Percentiles rank a stretch among this genome's conserved stretches.
Evolutionary conservation across 2,888 invertebrate genomes (phyloP).

Genomic region (Heteropelma amictum): DNA sequence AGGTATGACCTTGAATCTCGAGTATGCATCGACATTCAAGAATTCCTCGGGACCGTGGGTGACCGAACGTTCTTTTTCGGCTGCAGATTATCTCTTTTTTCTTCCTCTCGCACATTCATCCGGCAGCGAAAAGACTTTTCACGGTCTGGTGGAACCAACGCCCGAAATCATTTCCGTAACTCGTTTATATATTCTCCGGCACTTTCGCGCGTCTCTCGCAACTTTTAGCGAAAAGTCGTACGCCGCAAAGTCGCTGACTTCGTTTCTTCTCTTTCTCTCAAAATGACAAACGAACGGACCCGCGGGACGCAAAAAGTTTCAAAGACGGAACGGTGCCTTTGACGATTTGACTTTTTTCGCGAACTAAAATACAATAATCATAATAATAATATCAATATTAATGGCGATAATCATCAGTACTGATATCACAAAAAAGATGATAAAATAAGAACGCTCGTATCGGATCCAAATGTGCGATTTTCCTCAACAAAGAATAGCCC

Average conservation of each 20-base stretch:
- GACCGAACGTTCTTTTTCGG: slow-evolving; percentile 1
- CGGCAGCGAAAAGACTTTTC: slow-evolving; percentile 50
- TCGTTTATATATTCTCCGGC: slow-evolving; percentile 33
- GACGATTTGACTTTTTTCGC: not conserved
- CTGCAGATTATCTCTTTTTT: not conserved
- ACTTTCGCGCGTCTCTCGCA: slow-evolving; percentile 5
- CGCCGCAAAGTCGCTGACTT: not conserved
- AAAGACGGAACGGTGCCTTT: no score
- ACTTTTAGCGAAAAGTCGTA: not conserved
- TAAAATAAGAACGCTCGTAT: no score
- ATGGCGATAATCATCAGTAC: no score
- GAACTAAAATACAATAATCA: no score
- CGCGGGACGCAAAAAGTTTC: no score
- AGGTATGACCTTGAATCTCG: not conserved
- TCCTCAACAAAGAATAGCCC: no score
- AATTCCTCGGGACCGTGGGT: not conserved
- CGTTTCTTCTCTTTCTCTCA: slow-evolving; percentile 2
- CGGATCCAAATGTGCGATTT: no score
- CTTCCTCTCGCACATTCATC: slow-evolving; percentile 18
- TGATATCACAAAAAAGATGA: no score
- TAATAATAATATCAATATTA: no score
- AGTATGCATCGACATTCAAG: no score
- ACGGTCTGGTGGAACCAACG: slow-evolving; percentile 56
- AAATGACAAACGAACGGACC: no score
- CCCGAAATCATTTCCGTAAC: slow-evolving; percentile 59